Conservation (phyloP, 2,888 invertebrate genomes). For the Drosophila macrospina region DNA sequence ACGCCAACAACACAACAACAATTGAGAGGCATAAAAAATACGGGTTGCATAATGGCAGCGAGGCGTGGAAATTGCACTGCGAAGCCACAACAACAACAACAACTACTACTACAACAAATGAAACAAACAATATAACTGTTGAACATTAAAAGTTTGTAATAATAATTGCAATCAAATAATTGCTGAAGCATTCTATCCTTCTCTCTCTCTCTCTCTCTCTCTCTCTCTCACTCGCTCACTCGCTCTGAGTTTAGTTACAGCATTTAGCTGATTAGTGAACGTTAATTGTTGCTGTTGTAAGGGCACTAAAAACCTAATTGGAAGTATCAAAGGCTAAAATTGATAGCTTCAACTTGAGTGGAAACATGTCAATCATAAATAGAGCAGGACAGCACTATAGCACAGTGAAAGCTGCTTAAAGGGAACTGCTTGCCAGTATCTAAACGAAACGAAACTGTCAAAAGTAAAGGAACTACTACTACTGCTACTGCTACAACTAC, state of each 20-base stretch:
- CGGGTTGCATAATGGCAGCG: slow-evolving; percentile 65
- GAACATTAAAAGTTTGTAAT: slow-evolving; percentile 47
- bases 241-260: background rate
- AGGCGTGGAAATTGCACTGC: slow-evolving; percentile 54
- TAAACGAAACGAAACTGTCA: no score
- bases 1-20: slow-evolving; percentile 30
- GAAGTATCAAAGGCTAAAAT: slow-evolving; percentile 9
- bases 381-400: background rate
- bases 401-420: background rate
- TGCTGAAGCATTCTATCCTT: slow-evolving; percentile 35
- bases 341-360: background rate
- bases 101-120: no score
- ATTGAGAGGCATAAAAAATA: slow-evolving; percentile 44
- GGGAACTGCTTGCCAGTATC: no score
- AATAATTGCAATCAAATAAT: slow-evolving; percentile 51
- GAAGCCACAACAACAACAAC: slow-evolving; percentile 3
- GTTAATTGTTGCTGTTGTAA: slow-evolving; percentile 18
- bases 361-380: background rate
- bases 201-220: slow-evolving; percentile 6
- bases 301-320: slow-evolving; percentile 32
- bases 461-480: no score
- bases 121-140: slow-evolving; percentile 35
- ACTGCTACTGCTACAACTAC: no score
- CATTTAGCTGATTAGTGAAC: slow-evolving; percentile 12
- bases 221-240: background rate